Conservation (phyloP, 2,113 vertebrate species). For the Thalassarche chlororhynchos region DNA sequence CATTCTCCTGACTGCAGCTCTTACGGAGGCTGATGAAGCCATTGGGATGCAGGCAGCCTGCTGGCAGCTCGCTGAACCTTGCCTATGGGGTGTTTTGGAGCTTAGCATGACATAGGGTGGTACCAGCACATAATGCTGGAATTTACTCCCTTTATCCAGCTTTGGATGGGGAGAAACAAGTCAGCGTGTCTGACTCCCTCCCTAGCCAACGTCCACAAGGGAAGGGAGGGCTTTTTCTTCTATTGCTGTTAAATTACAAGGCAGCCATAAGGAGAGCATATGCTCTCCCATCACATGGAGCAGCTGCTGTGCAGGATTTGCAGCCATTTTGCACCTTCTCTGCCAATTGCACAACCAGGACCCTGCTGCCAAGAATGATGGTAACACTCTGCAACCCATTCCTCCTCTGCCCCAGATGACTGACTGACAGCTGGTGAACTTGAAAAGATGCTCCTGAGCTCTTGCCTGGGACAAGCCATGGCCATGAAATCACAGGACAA, state of each 20-base stretch:
- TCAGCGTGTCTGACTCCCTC: not conserved
- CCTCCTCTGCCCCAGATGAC: not conserved
- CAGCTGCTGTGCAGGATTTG: not conserved
- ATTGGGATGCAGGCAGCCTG: not conserved
- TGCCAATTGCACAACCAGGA: not conserved
- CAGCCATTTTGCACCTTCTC: not conserved
- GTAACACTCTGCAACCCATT: not conserved
- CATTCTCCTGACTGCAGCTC: not conserved
- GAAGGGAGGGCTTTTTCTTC: not conserved
- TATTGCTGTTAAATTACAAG: not conserved
- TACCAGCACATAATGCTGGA: not conserved
- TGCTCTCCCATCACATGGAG: not conserved
- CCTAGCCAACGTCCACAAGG: not conserved
- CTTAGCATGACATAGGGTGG: not conserved
- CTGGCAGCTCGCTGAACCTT: not conserved
- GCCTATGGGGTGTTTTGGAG: not conserved
- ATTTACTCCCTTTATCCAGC: not conserved
- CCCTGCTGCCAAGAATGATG: not conserved
- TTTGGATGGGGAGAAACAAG: not conserved
- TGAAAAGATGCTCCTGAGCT: not conserved
- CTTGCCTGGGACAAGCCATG: not conserved
- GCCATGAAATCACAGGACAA: not conserved
- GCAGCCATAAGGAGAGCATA: not conserved
- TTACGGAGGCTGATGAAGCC: not conserved
- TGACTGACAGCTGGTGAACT: not conserved